These are phyloP conservation scores for Planiliza haematocheilus DNA, from an alignment of 2,113 vertebrate species.

Conservation along the genomic window DNA sequence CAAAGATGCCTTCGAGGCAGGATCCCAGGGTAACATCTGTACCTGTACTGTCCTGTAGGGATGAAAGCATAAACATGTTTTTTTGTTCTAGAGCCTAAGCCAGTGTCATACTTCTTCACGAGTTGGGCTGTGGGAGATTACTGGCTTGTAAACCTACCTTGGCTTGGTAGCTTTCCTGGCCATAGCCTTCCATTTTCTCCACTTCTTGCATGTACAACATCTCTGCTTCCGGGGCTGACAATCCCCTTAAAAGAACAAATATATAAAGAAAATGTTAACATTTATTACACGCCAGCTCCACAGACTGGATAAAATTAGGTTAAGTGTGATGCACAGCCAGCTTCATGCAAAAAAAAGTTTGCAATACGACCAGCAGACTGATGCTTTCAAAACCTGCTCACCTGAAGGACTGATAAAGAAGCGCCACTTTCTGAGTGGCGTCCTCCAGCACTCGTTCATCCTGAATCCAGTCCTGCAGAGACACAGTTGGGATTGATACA, in stretches of 20 bases:
- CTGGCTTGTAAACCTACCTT: constrained; percentile 83
- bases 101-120: not conserved
- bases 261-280: not conserved
- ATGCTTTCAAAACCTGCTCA: constrained; percentile 63
- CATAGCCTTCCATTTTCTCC: constrained; percentile 96
- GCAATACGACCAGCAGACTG: no score
- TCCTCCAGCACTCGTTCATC: constrained; percentile 97
- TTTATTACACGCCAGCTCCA: no score
- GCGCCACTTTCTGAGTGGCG: constrained; percentile 95
- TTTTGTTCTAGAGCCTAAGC: not conserved
- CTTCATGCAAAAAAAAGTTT: no score
- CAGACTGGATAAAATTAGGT: no score
- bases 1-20: constrained; percentile 95
- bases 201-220: constrained; percentile 98
- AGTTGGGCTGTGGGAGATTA: not conserved
- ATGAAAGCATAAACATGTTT: constrained; percentile 36
- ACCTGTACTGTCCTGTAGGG: constrained; percentile 91
- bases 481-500: not conserved
- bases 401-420: constrained; percentile 95
- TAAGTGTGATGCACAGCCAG: no score
- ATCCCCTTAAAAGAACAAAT: constrained; percentile 83
- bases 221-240: constrained; percentile 93
- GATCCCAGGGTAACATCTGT: constrained; percentile 93
- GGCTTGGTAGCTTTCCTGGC: constrained; percentile 94
- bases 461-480: constrained; percentile 92